phyloP scores from a whole-genome alignment of 1,140 invertebrate species.

The Hesperophylax magnus region DNA sequence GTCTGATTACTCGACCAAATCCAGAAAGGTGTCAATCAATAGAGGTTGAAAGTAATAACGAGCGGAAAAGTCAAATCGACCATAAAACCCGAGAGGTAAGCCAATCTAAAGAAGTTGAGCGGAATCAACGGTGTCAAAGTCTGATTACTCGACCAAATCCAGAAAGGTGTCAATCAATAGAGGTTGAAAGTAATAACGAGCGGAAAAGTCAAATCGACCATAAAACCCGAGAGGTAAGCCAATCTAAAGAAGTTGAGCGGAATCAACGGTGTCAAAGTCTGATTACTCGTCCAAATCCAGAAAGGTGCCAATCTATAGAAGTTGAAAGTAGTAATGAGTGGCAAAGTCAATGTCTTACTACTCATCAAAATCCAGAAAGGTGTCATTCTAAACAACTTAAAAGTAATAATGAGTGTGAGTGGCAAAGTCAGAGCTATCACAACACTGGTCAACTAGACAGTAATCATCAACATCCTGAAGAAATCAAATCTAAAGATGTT shows the following conservation, averaged over 20 bases:
- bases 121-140: too few relatives aligned
- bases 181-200: constrained; percentile 10
- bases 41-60: not conserved
- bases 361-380: too few relatives aligned
- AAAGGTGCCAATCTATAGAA: too few relatives aligned
- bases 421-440: not conserved
- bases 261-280: not conserved
- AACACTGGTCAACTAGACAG: too few relatives aligned
- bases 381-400: too few relatives aligned
- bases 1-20: not conserved
- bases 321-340: not conserved
- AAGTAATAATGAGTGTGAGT: too few relatives aligned
- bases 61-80: not conserved
- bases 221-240: too few relatives aligned
- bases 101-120: too few relatives aligned
- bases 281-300: not conserved
- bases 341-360: not conserved
- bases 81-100: not conserved
- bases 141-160: not conserved
- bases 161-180: constrained; percentile 49
- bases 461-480: constrained; percentile 30
- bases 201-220: too few relatives aligned
- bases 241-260: too few relatives aligned
- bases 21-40: too few relatives aligned
- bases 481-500: constrained; percentile 46